phyloP scores from a whole-genome alignment of 37 sponge, comb jelly and placozoan species.

The Mnemiopsis leidyi region DNA sequence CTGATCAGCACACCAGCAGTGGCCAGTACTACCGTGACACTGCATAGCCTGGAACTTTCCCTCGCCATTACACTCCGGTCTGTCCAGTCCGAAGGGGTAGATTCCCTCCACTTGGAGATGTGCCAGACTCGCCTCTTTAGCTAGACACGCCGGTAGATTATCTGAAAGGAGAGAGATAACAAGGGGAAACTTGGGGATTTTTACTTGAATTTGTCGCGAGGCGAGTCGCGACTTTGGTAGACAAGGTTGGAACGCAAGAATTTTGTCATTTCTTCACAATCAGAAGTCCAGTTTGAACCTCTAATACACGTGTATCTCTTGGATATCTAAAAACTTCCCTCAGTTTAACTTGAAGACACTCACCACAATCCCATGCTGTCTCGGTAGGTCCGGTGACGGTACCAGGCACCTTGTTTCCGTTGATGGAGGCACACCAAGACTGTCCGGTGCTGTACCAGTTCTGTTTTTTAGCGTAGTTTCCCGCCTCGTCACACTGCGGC shows the following conservation, averaged over 20 bases:
- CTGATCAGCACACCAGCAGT: conserved; percentile 6
- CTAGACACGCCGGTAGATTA: conserved; percentile 1
- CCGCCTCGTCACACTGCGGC: neutral
- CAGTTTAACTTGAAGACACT: neutral
- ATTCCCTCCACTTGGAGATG: neutral
- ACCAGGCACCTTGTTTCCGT: conserved; percentile 13
- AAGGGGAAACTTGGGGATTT: too few relatives aligned
- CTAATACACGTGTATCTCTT: too few relatives aligned
- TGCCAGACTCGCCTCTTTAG: neutral
- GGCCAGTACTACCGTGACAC: neutral
- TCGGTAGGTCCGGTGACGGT: neutral
- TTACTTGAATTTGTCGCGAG: too few relatives aligned
- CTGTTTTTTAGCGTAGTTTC: neutral
- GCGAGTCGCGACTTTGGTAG: too few relatives aligned
- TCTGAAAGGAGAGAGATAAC: too few relatives aligned
- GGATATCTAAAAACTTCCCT: too few relatives aligned
- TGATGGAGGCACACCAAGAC: neutral
- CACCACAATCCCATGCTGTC: neutral
- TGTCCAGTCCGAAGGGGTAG: conserved; percentile 16
- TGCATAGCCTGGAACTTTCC: neutral
- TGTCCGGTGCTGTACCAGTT: neutral
- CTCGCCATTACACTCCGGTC: neutral
- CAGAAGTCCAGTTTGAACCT: too few relatives aligned
- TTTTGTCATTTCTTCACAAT: too few relatives aligned
- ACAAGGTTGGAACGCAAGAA: too few relatives aligned